A percentile compares a stretch with the other conserved stretches of the same genome.
These are phyloP conservation scores for Callaeas wilsoni DNA, from an alignment of 2,113 vertebrate genomes.

Conservation along the genomic window DNA sequence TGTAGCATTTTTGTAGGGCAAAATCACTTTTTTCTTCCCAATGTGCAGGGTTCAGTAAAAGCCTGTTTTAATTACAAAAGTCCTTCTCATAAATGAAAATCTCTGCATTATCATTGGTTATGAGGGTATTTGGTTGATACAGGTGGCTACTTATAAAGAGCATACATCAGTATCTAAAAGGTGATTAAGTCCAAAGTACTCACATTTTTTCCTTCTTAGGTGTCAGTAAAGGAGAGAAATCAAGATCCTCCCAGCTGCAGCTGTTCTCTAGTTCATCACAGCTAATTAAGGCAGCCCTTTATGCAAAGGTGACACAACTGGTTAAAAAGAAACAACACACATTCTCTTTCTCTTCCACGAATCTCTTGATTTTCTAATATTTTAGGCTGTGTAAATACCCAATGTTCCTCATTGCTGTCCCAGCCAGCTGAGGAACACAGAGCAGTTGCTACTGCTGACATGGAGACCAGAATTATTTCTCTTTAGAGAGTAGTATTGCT, in stretches of 20 bases:
- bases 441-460: background rate
- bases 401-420: background rate
- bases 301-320: background rate
- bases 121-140: background rate
- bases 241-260: background rate
- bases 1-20: background rate
- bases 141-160: background rate
- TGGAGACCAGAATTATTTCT: background rate
- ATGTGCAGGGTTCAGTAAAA: background rate
- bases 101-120: background rate
- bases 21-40: accelerated
- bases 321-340: background rate
- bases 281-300: background rate
- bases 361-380: background rate
- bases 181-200: background rate
- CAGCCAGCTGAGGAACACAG: background rate
- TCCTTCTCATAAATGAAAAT: background rate
- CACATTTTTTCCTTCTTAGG: background rate
- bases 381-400: background rate
- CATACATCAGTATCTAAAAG: background rate
- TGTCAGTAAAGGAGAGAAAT: background rate
- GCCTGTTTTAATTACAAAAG: background rate
- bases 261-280: background rate
- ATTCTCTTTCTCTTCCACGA: background rate
- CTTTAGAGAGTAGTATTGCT: background rate